These are phyloP conservation scores for Machimus atricapillus DNA, from an alignment of 2,888 invertebrate genomes.

Conservation along the genomic window DNA sequence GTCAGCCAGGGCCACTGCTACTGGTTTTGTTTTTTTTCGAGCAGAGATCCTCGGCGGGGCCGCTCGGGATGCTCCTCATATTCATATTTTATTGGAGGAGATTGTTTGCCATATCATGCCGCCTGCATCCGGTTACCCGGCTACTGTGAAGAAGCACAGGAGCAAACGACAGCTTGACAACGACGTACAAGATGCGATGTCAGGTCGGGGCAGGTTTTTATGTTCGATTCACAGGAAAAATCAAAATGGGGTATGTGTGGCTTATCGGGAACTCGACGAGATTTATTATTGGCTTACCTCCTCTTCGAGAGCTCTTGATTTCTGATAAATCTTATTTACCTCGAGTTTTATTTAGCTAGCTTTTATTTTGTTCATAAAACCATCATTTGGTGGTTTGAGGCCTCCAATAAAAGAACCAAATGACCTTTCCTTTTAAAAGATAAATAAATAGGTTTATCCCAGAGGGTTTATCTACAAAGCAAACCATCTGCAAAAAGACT, in stretches of 20 bases:
- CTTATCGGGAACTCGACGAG: background rate
- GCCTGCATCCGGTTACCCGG: conserved; percentile 27
- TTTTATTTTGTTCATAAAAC: background rate
- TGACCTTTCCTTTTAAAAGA: background rate
- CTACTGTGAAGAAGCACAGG: background rate
- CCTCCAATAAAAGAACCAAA: background rate
- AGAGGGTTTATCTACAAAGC: too few relatives aligned
- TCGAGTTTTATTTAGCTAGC: background rate
- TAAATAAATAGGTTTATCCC: too few relatives aligned
- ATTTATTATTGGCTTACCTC: background rate
- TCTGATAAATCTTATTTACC: background rate
- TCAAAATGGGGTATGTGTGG: background rate
- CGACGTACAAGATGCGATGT: background rate
- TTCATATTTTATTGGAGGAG: background rate
- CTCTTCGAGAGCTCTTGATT: background rate
- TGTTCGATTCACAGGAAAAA: background rate
- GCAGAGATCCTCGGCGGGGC: background rate
- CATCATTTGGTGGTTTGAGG: background rate
- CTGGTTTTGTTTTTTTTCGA: conserved; percentile 10
- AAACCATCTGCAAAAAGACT: too few relatives aligned
- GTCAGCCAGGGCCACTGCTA: background rate
- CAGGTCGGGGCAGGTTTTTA: background rate
- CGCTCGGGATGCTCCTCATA: background rate
- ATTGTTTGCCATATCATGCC: conserved; percentile 21
- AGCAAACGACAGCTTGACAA: background rate